A percentile compares a stretch with the other conserved stretches of the same genome.
Evolutionary conservation across 2,113 vertebrate species (phyloP).

Genomic region (Cynoglossus semilaevis): DNA sequence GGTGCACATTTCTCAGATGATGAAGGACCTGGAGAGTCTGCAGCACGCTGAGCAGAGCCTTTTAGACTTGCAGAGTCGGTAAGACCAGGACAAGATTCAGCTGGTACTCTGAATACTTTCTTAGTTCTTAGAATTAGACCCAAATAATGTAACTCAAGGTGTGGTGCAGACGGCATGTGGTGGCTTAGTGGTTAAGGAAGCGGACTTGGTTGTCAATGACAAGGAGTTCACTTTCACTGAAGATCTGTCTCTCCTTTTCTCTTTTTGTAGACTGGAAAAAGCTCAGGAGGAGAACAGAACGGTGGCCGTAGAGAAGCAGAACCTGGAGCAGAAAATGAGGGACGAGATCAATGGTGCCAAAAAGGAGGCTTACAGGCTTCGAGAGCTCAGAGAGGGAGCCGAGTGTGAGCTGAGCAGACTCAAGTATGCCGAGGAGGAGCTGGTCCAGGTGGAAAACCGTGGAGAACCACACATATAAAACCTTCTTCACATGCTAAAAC

Average conservation of each 20-base stretch:
- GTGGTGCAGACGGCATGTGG: too few species aligned
- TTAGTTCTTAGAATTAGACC: too few species aligned
- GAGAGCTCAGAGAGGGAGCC: conserved; percentile 89
- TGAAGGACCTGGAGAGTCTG: conserved; percentile 97
- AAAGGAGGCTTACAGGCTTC: conserved; percentile 87
- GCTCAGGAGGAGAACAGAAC: conserved; percentile 98
- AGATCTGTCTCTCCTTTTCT: not conserved
- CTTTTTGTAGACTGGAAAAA: conserved; percentile 84
- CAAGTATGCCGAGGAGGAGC: conserved; percentile 95
- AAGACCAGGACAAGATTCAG: conserved; percentile 20
- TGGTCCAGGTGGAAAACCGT: conserved; percentile 86
- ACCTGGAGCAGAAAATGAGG: conserved; percentile 97
- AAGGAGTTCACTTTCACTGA: too few species aligned
- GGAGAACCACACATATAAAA: too few species aligned
- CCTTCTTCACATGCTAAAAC: too few species aligned
- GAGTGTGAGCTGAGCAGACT: conserved; percentile 94
- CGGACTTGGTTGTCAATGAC: too few species aligned
- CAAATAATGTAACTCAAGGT: too few species aligned
- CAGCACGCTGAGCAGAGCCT: conserved; percentile 94
- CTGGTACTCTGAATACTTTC: too few species aligned
- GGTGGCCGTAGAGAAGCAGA: conserved; percentile 97
- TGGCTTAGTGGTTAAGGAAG: too few species aligned
- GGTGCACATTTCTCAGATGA: conserved; percentile 96
- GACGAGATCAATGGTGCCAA: conserved; percentile 95
- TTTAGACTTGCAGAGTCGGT: conserved; percentile 92